A percentile compares a stretch with the other conserved stretches of the same genome.
These are phyloP conservation scores for Sebastes hubbsi DNA, from an alignment of 2,797 vertebrate species.

Conservation along the genomic window DNA sequence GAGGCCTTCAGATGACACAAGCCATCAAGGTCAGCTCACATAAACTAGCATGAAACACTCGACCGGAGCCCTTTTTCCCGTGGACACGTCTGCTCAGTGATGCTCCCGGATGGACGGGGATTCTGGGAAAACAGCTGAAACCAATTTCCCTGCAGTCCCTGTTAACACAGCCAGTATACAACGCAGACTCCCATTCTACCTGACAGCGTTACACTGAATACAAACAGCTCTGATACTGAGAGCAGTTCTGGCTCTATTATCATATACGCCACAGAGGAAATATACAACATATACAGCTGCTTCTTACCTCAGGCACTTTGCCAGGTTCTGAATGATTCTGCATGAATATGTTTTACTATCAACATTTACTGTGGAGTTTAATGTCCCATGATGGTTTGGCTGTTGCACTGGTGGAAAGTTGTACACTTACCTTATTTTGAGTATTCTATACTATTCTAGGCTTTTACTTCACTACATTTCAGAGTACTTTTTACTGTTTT, in stretches of 20 bases:
- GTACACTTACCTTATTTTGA: neutral
- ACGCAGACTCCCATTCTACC: slow-evolving; percentile 22
- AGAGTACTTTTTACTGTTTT: too few relatives aligned
- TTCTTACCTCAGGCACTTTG: neutral
- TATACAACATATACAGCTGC: slow-evolving; percentile 3
- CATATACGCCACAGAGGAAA: slow-evolving; percentile 6
- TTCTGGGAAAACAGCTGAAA: slow-evolving; percentile 17
- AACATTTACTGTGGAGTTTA: neutral
- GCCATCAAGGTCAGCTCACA: slow-evolving; percentile 13
- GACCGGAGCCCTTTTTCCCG: neutral
- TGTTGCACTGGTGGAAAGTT: neutral
- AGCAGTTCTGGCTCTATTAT: slow-evolving; percentile 6
- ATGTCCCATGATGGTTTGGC: neutral
- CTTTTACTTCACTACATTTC: too few relatives aligned
- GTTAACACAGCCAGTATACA: slow-evolving; percentile 4
- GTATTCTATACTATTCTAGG: too few relatives aligned
- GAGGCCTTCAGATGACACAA: neutral
- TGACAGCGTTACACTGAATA: slow-evolving; percentile 29
- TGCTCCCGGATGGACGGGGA: neutral
- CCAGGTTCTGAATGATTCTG: neutral
- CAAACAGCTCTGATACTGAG: slow-evolving; percentile 58
- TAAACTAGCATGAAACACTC: neutral
- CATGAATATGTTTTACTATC: neutral
- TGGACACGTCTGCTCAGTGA: neutral
- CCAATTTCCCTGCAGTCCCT: neutral